A percentile compares a stretch with the other conserved stretches of the same genome.
Conservation (phyloP, 1,140 invertebrate genomes). For the Drosophila sucinea region DNA sequence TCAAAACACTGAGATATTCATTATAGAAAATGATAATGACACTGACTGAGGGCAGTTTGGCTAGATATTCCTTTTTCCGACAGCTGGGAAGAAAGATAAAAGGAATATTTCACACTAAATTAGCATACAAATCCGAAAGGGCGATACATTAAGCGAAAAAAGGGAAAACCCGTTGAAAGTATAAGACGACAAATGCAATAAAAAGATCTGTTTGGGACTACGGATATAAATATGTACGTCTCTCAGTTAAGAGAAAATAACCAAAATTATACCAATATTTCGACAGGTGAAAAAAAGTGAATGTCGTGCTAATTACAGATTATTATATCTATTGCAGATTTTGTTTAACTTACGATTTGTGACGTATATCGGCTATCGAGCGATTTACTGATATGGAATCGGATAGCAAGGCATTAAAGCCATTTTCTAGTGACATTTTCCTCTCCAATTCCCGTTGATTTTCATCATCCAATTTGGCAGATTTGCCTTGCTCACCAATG, state of each 20-base stretch:
- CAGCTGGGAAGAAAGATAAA: slow-evolving; percentile 84
- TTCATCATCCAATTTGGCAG: slow-evolving; percentile 88
- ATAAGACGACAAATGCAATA: neutral
- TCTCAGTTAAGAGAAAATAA: neutral
- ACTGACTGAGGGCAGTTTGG: slow-evolving; percentile 91
- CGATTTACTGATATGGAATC: slow-evolving; percentile 94
- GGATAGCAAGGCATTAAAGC: slow-evolving; percentile 95
- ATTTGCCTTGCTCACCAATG: slow-evolving; percentile 89
- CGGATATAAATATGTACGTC: neutral
- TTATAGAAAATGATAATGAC: slow-evolving; percentile 97
- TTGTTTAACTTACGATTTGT: slow-evolving; percentile 86
- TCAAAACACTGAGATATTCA: slow-evolving; percentile 94
- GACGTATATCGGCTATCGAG: slow-evolving; percentile 91
- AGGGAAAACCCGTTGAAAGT: neutral
- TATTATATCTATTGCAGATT: neutral
- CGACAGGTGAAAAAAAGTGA: neutral
- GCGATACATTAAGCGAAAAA: neutral
- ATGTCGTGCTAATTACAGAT: neutral
- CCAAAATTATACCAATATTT: neutral
- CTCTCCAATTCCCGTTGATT: slow-evolving; percentile 87
- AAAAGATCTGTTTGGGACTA: no score
- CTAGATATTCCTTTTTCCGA: slow-evolving; percentile 89
- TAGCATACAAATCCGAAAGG: neutral
- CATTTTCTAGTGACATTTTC: slow-evolving; percentile 84
- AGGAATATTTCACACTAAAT: slow-evolving; percentile 20